Conservation (phyloP, 2,797 vertebrate species). For the Propithecus perrieri region DNA sequence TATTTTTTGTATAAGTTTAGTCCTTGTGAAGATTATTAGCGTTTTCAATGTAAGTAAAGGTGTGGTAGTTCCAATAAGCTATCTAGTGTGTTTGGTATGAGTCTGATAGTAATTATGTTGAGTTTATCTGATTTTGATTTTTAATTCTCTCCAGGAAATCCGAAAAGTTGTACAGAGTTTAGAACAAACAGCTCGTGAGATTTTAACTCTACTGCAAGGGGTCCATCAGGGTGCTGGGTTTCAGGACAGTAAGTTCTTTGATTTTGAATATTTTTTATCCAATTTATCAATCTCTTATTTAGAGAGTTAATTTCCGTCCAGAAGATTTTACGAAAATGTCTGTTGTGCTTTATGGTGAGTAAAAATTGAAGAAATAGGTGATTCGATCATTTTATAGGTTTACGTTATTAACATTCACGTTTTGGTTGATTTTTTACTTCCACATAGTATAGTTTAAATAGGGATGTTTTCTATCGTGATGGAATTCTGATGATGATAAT, state of each 20-base stretch:
- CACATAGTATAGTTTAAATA: neutral
- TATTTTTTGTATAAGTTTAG: neutral
- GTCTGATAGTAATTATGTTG: neutral
- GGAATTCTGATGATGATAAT: neutral
- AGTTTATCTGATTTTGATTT: constrained; percentile 49
- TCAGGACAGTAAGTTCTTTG: constrained; percentile 93
- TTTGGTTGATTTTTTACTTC: neutral
- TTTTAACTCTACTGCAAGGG: constrained; percentile 95
- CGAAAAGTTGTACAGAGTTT: constrained; percentile 95
- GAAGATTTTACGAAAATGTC: neutral
- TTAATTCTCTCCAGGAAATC: constrained; percentile 90
- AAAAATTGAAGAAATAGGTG: constrained; percentile 3
- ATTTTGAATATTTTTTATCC: constrained; percentile 6
- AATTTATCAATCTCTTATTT: neutral
- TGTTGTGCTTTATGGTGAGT: neutral
- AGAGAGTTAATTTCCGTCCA: neutral
- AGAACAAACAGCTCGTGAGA: constrained; percentile 97
- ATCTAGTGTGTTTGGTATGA: neutral
- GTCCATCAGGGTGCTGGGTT: constrained; percentile 96
- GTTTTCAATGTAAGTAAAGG: neutral
- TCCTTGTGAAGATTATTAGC: neutral
- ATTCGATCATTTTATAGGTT: constrained; percentile 12
- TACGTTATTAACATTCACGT: neutral
- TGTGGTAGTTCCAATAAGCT: neutral
- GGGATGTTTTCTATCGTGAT: neutral